These are phyloP conservation scores for Eretmocerus hayati DNA, from an alignment of 2,888 invertebrate genomes.

Conservation along the genomic window DNA sequence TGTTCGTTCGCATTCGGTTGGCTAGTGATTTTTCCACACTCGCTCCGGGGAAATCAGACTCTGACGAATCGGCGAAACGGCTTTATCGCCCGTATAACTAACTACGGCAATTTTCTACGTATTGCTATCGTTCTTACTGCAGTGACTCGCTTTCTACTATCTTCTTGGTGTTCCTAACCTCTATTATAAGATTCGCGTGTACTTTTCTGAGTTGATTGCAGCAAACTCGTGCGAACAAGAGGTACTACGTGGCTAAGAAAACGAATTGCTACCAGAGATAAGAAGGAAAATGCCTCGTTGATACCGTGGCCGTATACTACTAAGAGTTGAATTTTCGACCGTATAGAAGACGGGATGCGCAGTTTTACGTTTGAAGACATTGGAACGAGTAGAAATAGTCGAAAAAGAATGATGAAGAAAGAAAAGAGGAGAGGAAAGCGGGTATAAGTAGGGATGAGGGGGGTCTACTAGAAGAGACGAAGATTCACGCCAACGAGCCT, in stretches of 20 bases:
- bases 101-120: constrained; percentile 22
- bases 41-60: constrained; percentile 23
- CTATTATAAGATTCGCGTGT: too few species aligned
- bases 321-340: constrained; percentile 36
- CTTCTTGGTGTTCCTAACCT: too few species aligned
- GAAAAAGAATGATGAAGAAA: too few species aligned
- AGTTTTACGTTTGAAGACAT: too few species aligned
- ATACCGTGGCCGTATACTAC: constrained; percentile 27
- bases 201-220: constrained; percentile 2
- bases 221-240: constrained; percentile 9
- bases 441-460: too few species aligned
- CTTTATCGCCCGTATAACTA: constrained; percentile 25
- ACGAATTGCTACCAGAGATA: too few species aligned
- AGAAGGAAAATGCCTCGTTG: too few species aligned
- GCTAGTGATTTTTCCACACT: constrained; percentile 17
- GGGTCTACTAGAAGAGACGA: too few species aligned
- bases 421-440: too few species aligned
- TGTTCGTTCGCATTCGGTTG: not conserved
- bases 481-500: too few species aligned
- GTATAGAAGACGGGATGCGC: too few species aligned
- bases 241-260: not conserved
- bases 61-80: constrained; percentile 24
- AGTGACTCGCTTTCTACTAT: constrained; percentile 1
- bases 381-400: too few species aligned
- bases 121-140: constrained; percentile 1